Base-by-base conservation (phyloP, 2,113 vertebrate genomes). In the Lophochroa leadbeateri region DNA sequence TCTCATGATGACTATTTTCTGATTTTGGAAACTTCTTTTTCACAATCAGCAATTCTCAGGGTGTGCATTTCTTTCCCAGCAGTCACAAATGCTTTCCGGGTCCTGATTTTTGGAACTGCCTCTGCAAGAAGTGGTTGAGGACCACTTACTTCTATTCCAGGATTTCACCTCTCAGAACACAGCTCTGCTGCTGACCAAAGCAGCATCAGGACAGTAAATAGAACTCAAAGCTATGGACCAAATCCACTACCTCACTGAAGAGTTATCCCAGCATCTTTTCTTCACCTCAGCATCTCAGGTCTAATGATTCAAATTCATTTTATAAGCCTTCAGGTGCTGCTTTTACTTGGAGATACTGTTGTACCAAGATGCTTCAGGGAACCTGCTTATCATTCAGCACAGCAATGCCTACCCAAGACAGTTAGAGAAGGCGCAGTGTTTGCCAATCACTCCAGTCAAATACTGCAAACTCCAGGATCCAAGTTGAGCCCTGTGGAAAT, bases 361-460 rank as follows among this genome's bases (percentile, higher is more conserved):
- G 53, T 21, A 60, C 63, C 7, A 31, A 65, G 64, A 10, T 6
- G 60, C 60, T 89, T 37, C 60, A 43, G 43, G 80, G 55, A 47
- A 87, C 15, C 28, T 70, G 81, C 74, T 95, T 90, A 43, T 58
- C 81, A 31, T 19, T 81, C 77, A 81, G 64, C 50, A 52, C 77
- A 70, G 46, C 83, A 58, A 14, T 69, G 37, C 64, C 50, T 39
- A 72, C 41, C 41, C 18, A 1, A 70, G 35, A 23, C 44, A 75
- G 17, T 9, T 16, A 21, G 17, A 35, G 74, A 20, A 67, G 89
- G 47, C 20, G 47, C 13, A 58, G 58, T 49, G 79, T 20, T 64
- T 49, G 43, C 69, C 2, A 0, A 20, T 13, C 2, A 0, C 85
- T 68, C 58, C 88, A 61, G 50, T 5, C 28, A 57, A 13, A 39